Percentiles rank a stretch among this genome's conserved stretches.
Evolutionary conservation across 2,888 invertebrate species (phyloP).

Genomic region (Caenorhabditis afra): DNA sequence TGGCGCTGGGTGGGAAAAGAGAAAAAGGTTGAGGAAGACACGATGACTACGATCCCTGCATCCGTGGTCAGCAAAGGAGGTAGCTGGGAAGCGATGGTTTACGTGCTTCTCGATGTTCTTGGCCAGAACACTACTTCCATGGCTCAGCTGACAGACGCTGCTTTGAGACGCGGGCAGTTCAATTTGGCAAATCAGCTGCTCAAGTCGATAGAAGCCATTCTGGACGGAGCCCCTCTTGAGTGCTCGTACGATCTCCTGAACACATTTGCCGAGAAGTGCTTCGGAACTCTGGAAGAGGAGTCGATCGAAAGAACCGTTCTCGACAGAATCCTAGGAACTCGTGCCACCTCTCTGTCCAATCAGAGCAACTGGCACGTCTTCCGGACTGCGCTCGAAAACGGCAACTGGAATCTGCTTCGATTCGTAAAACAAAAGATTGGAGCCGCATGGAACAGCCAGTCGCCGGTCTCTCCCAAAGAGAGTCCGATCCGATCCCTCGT

Average conservation of each 20-base stretch:
- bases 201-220: conserved; percentile 59
- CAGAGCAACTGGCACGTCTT: conserved; percentile 22
- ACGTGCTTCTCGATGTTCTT: conserved; percentile 82
- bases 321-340: conserved; percentile 24
- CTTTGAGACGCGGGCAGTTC: conserved; percentile 55
- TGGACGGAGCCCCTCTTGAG: conserved; percentile 53
- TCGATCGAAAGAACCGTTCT: conserved; percentile 51
- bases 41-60: conserved; percentile 52
- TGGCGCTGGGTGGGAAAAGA: conserved; percentile 58
- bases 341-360: conserved; percentile 21
- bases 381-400: conserved; percentile 31
- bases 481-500: conserved; percentile 35
- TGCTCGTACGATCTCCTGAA: conserved; percentile 50
- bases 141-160: conserved; percentile 58
- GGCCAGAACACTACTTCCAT: conserved; percentile 70
- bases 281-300: conserved; percentile 43
- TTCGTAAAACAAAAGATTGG: conserved; percentile 30
- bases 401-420: conserved; percentile 48
- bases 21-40: conserved; percentile 33
- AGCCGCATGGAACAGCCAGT: conserved; percentile 23
- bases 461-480: conserved; percentile 12
- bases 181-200: conserved; percentile 67
- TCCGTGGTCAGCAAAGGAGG: conserved; percentile 62
- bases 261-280: conserved; percentile 51
- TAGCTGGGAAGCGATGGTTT: conserved; percentile 73